phyloP scores from a whole-genome alignment of 2,113 vertebrate genomes.

The Herpailurus yagouaroundi region DNA sequence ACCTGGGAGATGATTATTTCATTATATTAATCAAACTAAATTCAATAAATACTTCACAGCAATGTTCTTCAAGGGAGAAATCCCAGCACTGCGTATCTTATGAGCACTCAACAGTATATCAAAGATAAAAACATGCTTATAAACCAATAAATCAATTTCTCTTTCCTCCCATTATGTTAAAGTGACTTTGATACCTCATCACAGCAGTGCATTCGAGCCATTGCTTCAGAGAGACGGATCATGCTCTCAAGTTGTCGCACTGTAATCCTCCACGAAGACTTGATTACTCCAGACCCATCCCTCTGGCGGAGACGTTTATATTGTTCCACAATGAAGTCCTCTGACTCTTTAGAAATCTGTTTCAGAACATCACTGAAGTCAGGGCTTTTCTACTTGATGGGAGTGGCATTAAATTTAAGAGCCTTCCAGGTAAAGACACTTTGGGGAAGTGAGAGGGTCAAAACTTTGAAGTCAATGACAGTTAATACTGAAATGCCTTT shows the following conservation, averaged over 20 bases:
- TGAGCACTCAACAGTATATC: not conserved
- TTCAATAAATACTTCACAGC: not conserved
- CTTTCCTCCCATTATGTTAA: not conserved
- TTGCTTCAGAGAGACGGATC: slow-evolving; percentile 97
- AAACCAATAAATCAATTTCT: slow-evolving; percentile 2
- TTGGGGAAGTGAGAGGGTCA: not conserved
- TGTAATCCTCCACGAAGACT: slow-evolving; percentile 97
- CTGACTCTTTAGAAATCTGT: slow-evolving; percentile 97
- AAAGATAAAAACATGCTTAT: not conserved
- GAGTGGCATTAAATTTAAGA: not conserved
- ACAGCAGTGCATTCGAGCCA: slow-evolving; percentile 99
- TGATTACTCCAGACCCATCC: slow-evolving; percentile 92
- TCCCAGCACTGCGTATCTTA: not conserved
- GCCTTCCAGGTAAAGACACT: not conserved
- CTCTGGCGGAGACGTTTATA: slow-evolving; percentile 97
- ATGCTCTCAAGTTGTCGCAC: slow-evolving; percentile 98
- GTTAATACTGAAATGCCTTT: not conserved
- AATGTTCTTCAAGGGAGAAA: not conserved
- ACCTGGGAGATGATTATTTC: not conserved
- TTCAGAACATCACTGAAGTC: slow-evolving; percentile 41
- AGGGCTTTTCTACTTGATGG: not conserved
- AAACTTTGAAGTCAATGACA: slow-evolving; percentile 34
- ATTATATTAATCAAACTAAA: not conserved
- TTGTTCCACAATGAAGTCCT: slow-evolving; percentile 99
- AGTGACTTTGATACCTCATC: slow-evolving; percentile 91